Evolutionary conservation across 2,113 vertebrate species (phyloP).

Genomic region (Corvus moneduloides): DNA sequence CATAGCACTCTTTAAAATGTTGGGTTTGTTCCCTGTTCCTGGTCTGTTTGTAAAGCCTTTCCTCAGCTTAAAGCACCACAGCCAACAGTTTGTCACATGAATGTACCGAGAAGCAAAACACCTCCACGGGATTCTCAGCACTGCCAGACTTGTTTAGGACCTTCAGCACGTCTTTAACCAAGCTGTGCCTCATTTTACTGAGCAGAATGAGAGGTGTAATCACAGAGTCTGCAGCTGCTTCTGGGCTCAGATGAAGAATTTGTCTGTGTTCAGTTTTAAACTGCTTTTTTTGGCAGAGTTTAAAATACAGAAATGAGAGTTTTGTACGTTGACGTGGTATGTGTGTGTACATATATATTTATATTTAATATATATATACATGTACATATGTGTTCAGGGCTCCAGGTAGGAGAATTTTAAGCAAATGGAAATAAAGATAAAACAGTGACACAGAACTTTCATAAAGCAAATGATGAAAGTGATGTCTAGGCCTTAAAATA

Average conservation of each 20-base stretch:
- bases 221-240: not conserved
- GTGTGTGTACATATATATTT: not conserved
- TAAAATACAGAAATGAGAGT: not conserved
- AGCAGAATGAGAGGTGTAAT: not conserved
- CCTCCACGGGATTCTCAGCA: not conserved
- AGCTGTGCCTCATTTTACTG: not conserved
- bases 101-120: not conserved
- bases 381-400: not conserved
- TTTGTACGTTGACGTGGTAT: not conserved
- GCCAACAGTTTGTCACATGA: not conserved
- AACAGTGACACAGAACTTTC: not conserved
- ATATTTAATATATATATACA: not conserved
- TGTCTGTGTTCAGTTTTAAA: not conserved
- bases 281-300: not conserved
- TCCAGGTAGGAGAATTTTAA: not conserved
- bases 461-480: not conserved
- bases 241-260: not conserved
- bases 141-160: not conserved
- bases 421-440: not conserved
- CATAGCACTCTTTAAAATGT: not conserved
- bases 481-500: not conserved
- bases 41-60: not conserved
- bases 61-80: not conserved
- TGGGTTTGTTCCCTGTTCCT: not conserved
- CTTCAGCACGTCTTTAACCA: not conserved